A percentile compares a stretch with the other conserved stretches of the same genome.
phyloP scores from a whole-genome alignment of 2,797 vertebrate genomes.

The Crypturellus tataupa region DNA sequence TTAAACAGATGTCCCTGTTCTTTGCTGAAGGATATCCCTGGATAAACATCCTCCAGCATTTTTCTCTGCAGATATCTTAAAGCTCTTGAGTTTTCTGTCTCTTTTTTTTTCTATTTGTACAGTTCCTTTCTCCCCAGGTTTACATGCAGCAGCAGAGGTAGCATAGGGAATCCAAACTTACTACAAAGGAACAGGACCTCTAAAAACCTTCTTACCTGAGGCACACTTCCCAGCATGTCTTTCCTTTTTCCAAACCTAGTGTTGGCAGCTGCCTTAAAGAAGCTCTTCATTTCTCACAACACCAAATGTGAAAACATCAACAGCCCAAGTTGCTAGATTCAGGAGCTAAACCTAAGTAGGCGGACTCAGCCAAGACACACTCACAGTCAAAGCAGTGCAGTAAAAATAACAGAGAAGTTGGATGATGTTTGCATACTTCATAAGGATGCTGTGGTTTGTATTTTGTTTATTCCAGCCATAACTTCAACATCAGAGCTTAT shows the following conservation, averaged over 20 bases:
- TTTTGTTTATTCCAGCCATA: not conserved
- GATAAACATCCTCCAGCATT: not conserved
- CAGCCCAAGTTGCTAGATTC: not conserved
- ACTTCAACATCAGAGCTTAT: accelerated
- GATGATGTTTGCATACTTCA: not conserved
- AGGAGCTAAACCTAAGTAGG: not conserved
- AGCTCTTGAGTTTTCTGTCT: accelerated
- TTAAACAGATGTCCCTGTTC: not conserved
- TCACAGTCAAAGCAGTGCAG: not conserved
- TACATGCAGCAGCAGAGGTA: not conserved
- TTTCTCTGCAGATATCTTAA: not conserved
- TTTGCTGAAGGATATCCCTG: not conserved
- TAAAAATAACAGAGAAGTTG: not conserved
- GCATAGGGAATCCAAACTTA: not conserved
- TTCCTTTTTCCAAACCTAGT: not conserved
- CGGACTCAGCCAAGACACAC: accelerated
- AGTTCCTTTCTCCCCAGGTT: not conserved
- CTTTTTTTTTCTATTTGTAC: accelerated
- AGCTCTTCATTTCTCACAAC: not conserved
- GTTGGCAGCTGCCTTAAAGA: accelerated
- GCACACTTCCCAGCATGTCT: not conserved
- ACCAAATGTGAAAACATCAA: not conserved
- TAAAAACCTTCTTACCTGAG: not conserved
- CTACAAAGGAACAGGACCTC: not conserved
- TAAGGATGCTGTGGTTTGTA: not conserved